Percentiles rank a stretch among this genome's conserved stretches.
phyloP scores from a whole-genome alignment of 2,113 vertebrate genomes.

The Galeopterus variegatus region DNA sequence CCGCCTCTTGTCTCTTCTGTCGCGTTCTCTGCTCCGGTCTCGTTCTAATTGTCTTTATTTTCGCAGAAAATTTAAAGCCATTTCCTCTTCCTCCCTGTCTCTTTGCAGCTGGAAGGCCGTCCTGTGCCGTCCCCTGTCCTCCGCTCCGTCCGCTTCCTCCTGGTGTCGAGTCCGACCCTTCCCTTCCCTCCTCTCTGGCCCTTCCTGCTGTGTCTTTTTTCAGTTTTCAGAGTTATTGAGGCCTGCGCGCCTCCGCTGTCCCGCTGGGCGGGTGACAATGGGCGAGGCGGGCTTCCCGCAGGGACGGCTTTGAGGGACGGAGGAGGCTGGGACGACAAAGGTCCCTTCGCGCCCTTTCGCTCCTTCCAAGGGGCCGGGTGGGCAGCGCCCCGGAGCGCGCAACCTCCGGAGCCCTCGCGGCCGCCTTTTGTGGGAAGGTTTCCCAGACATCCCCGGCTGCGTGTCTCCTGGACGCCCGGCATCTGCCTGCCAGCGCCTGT shows the following conservation, averaged over 20 bases:
- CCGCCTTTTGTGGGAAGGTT: conserved; percentile 37
- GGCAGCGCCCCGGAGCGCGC: neutral
- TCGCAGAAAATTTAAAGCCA: neutral
- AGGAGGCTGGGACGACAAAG: neutral
- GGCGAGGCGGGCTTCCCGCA: neutral
- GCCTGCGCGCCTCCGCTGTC: neutral
- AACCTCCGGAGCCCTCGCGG: neutral
- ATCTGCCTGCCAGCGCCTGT: no score
- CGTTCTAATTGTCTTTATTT: fast-evolving
- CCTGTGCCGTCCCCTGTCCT: neutral
- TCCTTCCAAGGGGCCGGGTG: neutral
- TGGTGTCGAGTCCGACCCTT: no score
- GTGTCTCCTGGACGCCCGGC: neutral
- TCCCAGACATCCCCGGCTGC: neutral
- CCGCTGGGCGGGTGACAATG: conserved; percentile 44
- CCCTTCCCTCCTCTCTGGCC: conserved; percentile 17
- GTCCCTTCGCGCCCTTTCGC: neutral
- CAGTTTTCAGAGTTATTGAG: conserved; percentile 60
- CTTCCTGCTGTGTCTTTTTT: conserved; percentile 74
- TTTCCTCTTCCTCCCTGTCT: neutral
- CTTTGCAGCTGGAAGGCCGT: no score
- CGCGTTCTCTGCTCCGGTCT: neutral
- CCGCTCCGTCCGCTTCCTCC: neutral
- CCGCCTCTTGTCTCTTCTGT: fast-evolving
- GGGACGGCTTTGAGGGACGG: neutral